Evolutionary conservation across 2,113 vertebrate genomes (phyloP).

Genomic region (Notothenia rossii): DNA sequence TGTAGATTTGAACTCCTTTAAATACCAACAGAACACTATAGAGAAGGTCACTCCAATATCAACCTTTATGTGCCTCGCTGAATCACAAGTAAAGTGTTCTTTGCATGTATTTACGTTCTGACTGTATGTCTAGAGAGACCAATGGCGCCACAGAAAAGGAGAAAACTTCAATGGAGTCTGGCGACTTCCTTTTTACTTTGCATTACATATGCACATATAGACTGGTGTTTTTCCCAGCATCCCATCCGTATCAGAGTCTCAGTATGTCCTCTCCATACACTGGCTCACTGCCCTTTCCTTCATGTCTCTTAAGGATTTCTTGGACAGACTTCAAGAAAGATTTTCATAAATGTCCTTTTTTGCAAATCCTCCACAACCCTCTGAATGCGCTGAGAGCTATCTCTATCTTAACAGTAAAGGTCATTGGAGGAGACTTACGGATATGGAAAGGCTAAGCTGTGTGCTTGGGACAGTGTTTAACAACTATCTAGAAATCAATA

Average conservation of each 20-base stretch:
- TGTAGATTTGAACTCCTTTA: conserved; percentile 27
- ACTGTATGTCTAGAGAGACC: conserved; percentile 54
- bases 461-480: conserved; percentile 67
- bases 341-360: conserved; percentile 81
- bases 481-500: conserved; percentile 77
- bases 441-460: conserved; percentile 74
- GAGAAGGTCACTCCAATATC: conserved; percentile 66
- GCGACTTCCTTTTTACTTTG: conserved; percentile 62
- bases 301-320: conserved; percentile 76
- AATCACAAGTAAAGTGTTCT: conserved; percentile 43
- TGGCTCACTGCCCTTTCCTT: conserved; percentile 78
- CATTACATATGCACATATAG: conserved; percentile 83
- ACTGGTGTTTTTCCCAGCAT: conserved; percentile 72
- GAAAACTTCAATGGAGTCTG: conserved; percentile 60
- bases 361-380: conserved; percentile 73
- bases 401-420: conserved; percentile 78
- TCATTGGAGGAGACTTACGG: conserved; percentile 73
- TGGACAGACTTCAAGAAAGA: conserved; percentile 73
- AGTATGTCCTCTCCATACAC: conserved; percentile 70
- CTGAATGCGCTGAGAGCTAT: conserved; percentile 60
- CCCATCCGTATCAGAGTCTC: conserved; percentile 74
- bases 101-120: conserved; percentile 51
- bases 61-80: conserved; percentile 29
- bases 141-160: conserved; percentile 46
- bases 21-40: conserved; percentile 21